Base-by-base conservation (phyloP, 53 echinoderm and acorn worm species). In the Glandiceps talaboti region DNA sequence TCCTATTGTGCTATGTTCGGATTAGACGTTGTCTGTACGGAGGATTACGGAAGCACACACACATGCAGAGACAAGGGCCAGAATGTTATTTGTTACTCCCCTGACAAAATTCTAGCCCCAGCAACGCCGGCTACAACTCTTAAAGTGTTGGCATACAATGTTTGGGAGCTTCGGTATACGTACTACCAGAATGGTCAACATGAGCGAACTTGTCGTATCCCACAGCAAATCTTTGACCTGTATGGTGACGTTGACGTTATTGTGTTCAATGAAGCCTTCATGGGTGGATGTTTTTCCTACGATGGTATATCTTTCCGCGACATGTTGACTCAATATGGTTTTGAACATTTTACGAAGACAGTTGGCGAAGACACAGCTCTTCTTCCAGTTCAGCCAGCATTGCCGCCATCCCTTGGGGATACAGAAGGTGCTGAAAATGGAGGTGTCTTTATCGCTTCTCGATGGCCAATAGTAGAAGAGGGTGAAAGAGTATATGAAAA, bases 161-260 rank as follows among this genome's bases (percentile, higher is more conserved):
- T 92, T 6, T 94, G 89, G 85, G 95, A 94, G 81, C 79, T 94
- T 28, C 80, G 86, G 0, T 94, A 92, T 33, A 77, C 90, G 1
- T 90, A 88, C 75, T 82, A 74, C 26, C 92, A 88, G 87, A 92
- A 74, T 33, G 95, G 95, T 10, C 95, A 94, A 79, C 78, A 88
- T 14, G 95, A 94, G 75, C 86, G 95, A 14, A 94, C 95, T 20
- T 94, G 95, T 79, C 92, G 95, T 30, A 88, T 90, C 30, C 80
- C 88, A 1, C 84, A 75, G 0, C 73, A 86, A 74, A 31, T 94
- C 25, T 77, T 94, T 77, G 28, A 76, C n/a, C 77, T 84, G 33
- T 90, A 92, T 26, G 90, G 90, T 0, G 92, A 94, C 33, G 82
- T 90, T 0, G 95, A 94, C 73, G 92, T 90, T 72, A 92, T 94